Evolutionary conservation across 2,888 invertebrate species (phyloP), one percentile per base, ranked within the genome.

Genomic region (Ennomos quercinarius): DNA sequence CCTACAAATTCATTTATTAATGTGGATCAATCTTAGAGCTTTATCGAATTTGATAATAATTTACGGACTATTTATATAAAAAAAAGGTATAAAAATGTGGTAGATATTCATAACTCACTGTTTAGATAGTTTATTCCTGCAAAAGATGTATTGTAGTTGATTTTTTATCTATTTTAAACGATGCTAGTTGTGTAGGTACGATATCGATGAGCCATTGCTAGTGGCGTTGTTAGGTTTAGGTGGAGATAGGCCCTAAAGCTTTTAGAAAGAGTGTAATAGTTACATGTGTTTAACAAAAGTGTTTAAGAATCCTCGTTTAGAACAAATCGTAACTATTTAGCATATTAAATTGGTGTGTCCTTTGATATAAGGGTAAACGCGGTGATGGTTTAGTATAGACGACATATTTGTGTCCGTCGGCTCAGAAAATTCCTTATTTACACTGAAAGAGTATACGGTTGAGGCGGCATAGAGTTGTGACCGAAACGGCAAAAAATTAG

Each of bases 11-110:
- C 67, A 78, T 86, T 87, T 87, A 87, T 82, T 87, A 89, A 91
- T 86, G 91, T 89, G 91, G 91, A 92, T 84, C 92, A 92, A 92
- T 89, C 77, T 86, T 92, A 90, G 90, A 92, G 92, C 92, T 92
- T 92, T 92, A 92, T 91, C 89, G 86, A 91, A 90, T 91, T 92
- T 91, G 91, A 91, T 92, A 92, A 91, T 91, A 91, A 92, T 91
- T 90, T 91, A 91, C 77, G 86, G 81, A 85, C 86, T 89, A 88
- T 89, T 89, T 89, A 87, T 87, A 84, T 79, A 81, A 80, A 77
- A 80, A 72, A 71, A 73, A 80, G 77, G 72, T 76, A 74, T 72
- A 63, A 64, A 52, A 68, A 60, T 50, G 60, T 68, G 72, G 62
- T 78, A 79, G 75, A 70, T 77, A 81, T 81, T 78, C 74, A 77